phyloP scores from a whole-genome alignment of 2,113 vertebrate species.

The Falco punctatus region DNA sequence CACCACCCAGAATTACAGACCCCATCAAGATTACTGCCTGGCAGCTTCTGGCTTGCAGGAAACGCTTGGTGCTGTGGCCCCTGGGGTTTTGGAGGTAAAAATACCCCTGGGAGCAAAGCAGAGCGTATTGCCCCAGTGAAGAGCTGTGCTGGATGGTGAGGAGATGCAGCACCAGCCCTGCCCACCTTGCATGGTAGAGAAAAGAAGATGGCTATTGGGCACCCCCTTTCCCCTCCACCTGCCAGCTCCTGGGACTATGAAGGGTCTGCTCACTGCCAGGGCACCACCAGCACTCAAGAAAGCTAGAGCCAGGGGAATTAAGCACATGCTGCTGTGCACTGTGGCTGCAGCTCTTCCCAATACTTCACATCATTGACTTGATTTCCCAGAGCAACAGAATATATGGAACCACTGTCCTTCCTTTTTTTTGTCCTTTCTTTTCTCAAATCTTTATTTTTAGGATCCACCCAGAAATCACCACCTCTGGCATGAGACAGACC shows the following conservation, averaged over 20 bases:
- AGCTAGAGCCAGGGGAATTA: neutral
- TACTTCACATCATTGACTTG: neutral
- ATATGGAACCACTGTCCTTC: neutral
- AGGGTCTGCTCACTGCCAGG: neutral
- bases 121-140: accelerated
- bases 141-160: neutral
- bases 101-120: neutral
- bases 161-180: neutral
- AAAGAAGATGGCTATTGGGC: neutral
- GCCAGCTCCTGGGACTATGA: neutral
- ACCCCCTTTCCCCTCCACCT: neutral
- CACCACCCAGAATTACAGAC: neutral
- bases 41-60: neutral
- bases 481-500: neutral
- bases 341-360: neutral
- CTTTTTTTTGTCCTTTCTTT: neutral
- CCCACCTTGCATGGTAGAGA: neutral
- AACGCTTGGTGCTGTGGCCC: neutral
- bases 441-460: neutral
- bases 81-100: neutral
- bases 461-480: neutral
- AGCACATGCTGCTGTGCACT: neutral
- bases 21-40: accelerated
- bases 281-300: neutral
- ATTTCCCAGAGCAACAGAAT: neutral